Evolutionary conservation across 2,113 vertebrate species (phyloP).

Genomic region (Naja naja): DNA sequence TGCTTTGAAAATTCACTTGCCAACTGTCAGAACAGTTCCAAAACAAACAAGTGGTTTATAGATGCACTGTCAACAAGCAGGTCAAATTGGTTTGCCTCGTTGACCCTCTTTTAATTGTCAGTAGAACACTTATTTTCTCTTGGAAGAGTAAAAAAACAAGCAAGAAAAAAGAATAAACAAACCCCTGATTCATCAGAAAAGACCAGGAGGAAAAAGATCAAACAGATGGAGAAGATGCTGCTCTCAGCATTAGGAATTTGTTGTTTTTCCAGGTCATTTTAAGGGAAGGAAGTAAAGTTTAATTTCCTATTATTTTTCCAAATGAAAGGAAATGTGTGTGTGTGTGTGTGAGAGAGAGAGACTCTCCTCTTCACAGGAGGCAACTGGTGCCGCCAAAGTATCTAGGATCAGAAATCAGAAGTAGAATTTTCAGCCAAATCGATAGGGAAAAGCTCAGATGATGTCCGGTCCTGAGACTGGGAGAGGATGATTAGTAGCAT

Average conservation of each 20-base stretch:
- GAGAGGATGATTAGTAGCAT: neutral
- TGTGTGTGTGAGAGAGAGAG: neutral
- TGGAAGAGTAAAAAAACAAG: neutral
- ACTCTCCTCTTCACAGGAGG: neutral
- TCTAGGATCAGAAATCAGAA: neutral
- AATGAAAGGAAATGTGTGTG: neutral
- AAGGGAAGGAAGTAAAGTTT: neutral
- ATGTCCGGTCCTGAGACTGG: neutral
- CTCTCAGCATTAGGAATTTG: neutral
- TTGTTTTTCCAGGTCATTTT: neutral
- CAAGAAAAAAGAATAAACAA: neutral
- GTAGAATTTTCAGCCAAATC: neutral
- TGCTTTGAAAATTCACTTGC: conserved; percentile 21
- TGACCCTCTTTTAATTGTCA: neutral
- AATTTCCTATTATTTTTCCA: neutral
- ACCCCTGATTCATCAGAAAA: neutral
- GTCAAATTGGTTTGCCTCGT: neutral
- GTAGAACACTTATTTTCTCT: conserved; percentile 1
- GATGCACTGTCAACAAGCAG: neutral
- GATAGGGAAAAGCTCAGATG: neutral
- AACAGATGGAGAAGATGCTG: neutral
- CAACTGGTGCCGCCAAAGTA: neutral
- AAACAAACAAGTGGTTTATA: conserved; percentile 24
- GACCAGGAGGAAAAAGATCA: neutral
- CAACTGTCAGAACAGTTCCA: neutral